Evolutionary conservation across 2,113 vertebrate species (phyloP).

Genomic region (Pycnonotus jocosus): DNA sequence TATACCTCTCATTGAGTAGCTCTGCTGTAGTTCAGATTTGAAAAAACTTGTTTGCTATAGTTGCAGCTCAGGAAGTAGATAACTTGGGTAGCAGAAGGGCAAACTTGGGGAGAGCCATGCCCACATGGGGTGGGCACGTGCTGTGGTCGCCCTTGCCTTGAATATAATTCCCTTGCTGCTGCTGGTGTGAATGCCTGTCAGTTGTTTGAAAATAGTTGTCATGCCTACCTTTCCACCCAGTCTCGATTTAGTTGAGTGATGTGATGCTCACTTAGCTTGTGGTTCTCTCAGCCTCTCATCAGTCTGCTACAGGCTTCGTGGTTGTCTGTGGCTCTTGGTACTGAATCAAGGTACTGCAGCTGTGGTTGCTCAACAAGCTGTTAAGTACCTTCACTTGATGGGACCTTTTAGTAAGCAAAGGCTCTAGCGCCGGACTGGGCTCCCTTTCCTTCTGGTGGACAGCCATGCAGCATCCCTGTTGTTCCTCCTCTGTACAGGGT

Average conservation of each 20-base stretch:
- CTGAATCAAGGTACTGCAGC: accelerated
- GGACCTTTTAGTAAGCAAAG: neutral
- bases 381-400: neutral
- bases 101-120: neutral
- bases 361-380: neutral
- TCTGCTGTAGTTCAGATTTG: neutral
- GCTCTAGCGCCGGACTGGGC: neutral
- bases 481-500: accelerated
- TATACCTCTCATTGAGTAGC: neutral
- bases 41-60: neutral
- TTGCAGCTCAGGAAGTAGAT: neutral
- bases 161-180: neutral
- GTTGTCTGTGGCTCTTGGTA: neutral
- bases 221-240: slow-evolving; percentile 16
- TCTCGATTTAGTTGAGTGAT: neutral
- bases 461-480: accelerated
- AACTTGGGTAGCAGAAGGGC: neutral
- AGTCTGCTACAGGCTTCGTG: neutral
- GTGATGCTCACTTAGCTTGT: neutral
- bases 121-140: neutral
- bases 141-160: neutral
- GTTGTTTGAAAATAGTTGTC: slow-evolving; percentile 16
- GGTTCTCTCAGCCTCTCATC: neutral
- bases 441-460: neutral
- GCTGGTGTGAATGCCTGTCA: neutral